phyloP scores from a whole-genome alignment of 2,797 vertebrate genomes.

The Dendrocincla fuliginosa region DNA sequence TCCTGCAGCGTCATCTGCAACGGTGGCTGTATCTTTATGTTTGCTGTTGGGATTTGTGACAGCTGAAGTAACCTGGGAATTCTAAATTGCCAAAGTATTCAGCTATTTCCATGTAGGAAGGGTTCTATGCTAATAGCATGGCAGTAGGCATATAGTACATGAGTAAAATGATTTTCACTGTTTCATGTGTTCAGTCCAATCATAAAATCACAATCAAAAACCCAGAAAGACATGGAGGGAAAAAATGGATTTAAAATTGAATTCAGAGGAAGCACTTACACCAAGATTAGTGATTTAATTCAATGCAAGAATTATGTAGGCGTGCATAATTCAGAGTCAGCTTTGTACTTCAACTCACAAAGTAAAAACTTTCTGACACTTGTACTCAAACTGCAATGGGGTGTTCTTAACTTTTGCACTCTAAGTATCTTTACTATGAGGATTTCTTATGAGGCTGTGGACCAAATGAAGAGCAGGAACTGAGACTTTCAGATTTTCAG shows the following conservation, averaged over 20 bases:
- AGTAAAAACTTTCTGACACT: background rate
- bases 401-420: background rate
- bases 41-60: background rate
- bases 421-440: background rate
- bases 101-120: background rate
- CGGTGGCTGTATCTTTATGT: background rate
- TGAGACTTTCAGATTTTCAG: background rate
- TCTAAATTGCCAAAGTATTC: background rate
- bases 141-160: background rate
- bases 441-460: background rate
- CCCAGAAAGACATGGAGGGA: background rate
- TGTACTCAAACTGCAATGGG: background rate
- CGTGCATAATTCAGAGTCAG: background rate
- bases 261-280: background rate
- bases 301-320: background rate
- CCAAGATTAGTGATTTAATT: background rate
- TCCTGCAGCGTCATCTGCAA: fast-evolving
- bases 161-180: background rate
- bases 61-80: background rate
- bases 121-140: background rate
- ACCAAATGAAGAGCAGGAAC: background rate
- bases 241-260: background rate
- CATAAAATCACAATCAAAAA: background rate
- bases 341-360: background rate
- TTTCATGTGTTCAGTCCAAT: background rate